Conservation (phyloP, 2,888 invertebrate species). For the Tridacna crocea region DNA sequence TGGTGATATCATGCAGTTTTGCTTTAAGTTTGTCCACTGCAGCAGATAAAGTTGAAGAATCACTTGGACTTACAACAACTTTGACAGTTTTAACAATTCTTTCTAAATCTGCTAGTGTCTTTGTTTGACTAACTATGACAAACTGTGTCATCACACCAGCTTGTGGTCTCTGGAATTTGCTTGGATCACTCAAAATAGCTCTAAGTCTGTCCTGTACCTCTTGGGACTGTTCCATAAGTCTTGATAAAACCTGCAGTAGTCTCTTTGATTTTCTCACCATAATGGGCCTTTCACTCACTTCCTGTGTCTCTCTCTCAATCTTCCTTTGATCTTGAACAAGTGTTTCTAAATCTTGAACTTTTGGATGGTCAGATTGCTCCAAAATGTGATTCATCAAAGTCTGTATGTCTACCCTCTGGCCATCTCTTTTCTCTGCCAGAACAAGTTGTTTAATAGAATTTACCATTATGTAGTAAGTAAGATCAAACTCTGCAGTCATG, state of each 20-base stretch:
- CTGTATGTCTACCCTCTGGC: conserved; percentile 33
- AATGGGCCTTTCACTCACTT: conserved; percentile 17
- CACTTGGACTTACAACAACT: conserved; percentile 9
- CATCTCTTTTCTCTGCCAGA: conserved; percentile 19
- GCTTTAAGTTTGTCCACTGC: not conserved
- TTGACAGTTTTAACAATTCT: conserved; percentile 35
- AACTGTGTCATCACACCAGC: conserved; percentile 40
- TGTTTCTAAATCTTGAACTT: conserved; percentile 23
- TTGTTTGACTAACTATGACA: conserved; percentile 24
- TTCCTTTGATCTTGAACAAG: conserved; percentile 49
- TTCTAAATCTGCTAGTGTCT: conserved; percentile 18
- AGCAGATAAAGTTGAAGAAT: not conserved
- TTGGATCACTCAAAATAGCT: conserved; percentile 17
- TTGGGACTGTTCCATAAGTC: not conserved
- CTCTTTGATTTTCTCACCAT: not conserved
- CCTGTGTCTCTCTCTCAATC: conserved; percentile 15
- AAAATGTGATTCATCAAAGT: conserved; percentile 51
- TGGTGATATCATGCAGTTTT: conserved; percentile 9
- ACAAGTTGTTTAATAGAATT: conserved; percentile 26
- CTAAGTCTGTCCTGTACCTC: not conserved
- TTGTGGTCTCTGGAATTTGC: conserved; percentile 27
- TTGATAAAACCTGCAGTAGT: not conserved
- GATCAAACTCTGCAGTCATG: conserved; percentile 37
- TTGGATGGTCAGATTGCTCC: conserved; percentile 28
- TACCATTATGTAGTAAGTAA: conserved; percentile 31